These are phyloP conservation scores for Sycophaga agraensis DNA, from an alignment of 1,140 invertebrate species.

Conservation along the genomic window DNA sequence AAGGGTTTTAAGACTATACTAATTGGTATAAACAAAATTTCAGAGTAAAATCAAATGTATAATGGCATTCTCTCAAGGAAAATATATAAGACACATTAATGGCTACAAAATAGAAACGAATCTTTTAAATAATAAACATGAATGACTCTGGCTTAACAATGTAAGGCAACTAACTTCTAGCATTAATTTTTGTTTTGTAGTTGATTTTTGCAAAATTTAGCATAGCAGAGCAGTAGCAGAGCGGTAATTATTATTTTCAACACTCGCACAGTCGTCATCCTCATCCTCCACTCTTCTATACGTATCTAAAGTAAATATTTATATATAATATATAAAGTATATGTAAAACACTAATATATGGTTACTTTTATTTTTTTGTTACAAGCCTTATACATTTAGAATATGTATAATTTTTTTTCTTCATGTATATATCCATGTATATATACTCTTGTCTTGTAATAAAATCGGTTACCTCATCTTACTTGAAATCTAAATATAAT, in stretches of 20 bases:
- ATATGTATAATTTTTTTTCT: slow-evolving; percentile 55
- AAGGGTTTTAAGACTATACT: too few relatives aligned
- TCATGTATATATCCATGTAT: slow-evolving; percentile 47
- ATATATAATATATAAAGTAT: slow-evolving; percentile 52
- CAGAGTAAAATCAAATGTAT: too few relatives aligned
- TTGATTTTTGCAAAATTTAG: not conserved
- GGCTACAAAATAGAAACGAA: too few relatives aligned
- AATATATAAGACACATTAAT: too few relatives aligned
- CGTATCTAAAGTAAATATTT: slow-evolving; percentile 52
- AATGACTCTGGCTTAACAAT: slow-evolving; percentile 29
- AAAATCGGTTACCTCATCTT: slow-evolving; percentile 55
- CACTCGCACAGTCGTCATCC: slow-evolving; percentile 8
- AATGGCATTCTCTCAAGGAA: too few relatives aligned
- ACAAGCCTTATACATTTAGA: slow-evolving; percentile 59
- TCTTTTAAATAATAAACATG: too few relatives aligned
- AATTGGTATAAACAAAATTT: too few relatives aligned
- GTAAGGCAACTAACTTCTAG: slow-evolving; percentile 53
- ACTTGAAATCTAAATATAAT: slow-evolving; percentile 52
- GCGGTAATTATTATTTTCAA: slow-evolving; percentile 11
- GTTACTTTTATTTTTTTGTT: slow-evolving; percentile 58
- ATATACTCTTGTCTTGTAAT: slow-evolving; percentile 54
- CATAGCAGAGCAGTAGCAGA: slow-evolving; percentile 25
- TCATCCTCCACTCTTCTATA: slow-evolving; percentile 37
- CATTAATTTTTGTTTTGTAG: slow-evolving; percentile 32
- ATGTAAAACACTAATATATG: slow-evolving; percentile 60